Conservation (phyloP, 2,888 invertebrate genomes). For the Caradrina clavipalpis region DNA sequence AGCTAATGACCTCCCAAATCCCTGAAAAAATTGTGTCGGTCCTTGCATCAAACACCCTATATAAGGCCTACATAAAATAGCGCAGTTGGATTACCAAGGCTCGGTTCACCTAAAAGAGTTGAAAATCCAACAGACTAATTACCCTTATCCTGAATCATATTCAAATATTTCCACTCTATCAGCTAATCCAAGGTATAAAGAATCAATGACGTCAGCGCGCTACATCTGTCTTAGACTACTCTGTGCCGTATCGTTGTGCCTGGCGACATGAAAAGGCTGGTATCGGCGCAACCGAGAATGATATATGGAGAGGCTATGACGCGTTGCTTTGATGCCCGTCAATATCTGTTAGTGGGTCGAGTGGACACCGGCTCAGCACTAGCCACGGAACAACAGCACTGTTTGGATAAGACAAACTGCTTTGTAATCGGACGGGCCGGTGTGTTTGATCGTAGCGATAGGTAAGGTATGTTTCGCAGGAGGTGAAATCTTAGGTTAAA, state of each 20-base stretch:
- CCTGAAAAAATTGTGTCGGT: too few relatives aligned
- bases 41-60: too few relatives aligned
- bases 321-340: slow-evolving; percentile 81
- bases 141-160: too few relatives aligned
- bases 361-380: slow-evolving; percentile 71
- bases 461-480: background rate
- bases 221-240: slow-evolving; percentile 57
- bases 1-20: too few relatives aligned
- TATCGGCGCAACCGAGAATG: slow-evolving; percentile 76
- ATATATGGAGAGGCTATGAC: slow-evolving; percentile 84
- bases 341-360: slow-evolving; percentile 81
- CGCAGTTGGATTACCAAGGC: too few relatives aligned
- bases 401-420: slow-evolving; percentile 61
- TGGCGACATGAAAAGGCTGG: slow-evolving; percentile 81
- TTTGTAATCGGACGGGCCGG: slow-evolving; percentile 25
- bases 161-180: too few relatives aligned
- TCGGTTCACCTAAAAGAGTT: too few relatives aligned
- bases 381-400: slow-evolving; percentile 30
- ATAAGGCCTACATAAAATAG: too few relatives aligned
- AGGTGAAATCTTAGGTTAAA: background rate
- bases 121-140: too few relatives aligned
- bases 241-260: slow-evolving; percentile 65
- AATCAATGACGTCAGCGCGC: slow-evolving; percentile 1
- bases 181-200: too few relatives aligned
- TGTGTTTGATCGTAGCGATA: slow-evolving; percentile 13